Conservation (phyloP, 92 coral and sea anemone species). For the Epizoanthus illoricatus region DNA sequence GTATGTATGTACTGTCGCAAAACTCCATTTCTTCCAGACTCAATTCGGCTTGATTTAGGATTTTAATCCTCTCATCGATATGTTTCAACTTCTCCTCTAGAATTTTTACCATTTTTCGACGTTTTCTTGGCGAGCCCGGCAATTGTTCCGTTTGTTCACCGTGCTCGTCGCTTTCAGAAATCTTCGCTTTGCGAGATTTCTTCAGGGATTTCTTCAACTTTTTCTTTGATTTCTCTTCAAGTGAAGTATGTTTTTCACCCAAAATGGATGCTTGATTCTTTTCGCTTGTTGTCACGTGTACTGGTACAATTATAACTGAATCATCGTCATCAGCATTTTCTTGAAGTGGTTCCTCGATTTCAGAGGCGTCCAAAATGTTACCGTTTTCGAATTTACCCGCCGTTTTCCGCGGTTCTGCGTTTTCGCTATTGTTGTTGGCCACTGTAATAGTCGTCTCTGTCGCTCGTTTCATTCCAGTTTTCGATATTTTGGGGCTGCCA, state of each 20-base stretch:
- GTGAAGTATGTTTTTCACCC: neutral
- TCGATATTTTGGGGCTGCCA: neutral
- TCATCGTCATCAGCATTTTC: conserved; percentile 31
- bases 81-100: conserved; percentile 62
- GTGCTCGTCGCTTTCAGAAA: conserved; percentile 3
- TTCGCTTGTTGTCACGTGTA: neutral
- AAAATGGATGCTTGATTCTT: neutral
- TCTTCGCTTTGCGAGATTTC: neutral
- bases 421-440: neutral
- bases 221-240: neutral
- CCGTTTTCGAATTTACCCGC: conserved; percentile 64
- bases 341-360: neutral
- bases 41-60: conserved; percentile 80
- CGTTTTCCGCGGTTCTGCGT: conserved; percentile 28
- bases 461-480: neutral
- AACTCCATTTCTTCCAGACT: conserved; percentile 89
- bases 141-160: conserved; percentile 1
- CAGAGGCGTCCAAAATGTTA: conserved; percentile 8
- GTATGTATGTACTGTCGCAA: conserved; percentile 80
- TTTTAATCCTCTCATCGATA: conserved; percentile 66
- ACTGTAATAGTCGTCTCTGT: neutral
- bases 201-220: conserved; percentile 17
- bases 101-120: conserved; percentile 50
- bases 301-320: conserved; percentile 33
- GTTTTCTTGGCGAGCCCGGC: conserved; percentile 48